Percentiles rank a stretch among this genome's conserved stretches.
Evolutionary conservation across 2,113 vertebrate species (phyloP).

Genomic region (Phaethornis superciliosus): DNA sequence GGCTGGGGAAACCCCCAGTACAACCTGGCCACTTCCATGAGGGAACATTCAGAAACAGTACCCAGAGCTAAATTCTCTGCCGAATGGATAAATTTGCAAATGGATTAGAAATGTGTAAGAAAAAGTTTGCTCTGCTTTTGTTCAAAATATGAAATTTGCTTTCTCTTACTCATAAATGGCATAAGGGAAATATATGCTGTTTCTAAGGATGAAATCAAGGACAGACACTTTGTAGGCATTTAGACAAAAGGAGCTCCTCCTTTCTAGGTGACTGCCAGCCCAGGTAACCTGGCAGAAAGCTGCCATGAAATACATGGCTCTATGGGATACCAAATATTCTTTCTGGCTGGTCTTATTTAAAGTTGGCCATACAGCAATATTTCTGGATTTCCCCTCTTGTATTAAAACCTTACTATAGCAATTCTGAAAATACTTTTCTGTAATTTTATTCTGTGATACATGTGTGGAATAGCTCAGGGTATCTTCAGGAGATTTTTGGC

Average conservation of each 20-base stretch:
- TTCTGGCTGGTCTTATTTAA: not conserved
- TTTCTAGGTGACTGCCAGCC: not conserved
- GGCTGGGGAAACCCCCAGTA: too few relatives aligned
- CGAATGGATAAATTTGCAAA: fast-evolving
- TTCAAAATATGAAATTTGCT: not conserved
- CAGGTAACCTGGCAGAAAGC: not conserved
- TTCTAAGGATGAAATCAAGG: too few relatives aligned
- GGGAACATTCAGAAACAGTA: not conserved
- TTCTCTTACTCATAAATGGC: not conserved
- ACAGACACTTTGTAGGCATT: not conserved
- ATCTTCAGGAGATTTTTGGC: not conserved
- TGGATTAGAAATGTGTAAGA: not conserved
- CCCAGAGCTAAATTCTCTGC: fast-evolving
- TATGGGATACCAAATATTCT: not conserved
- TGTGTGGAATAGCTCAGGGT: not conserved
- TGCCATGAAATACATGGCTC: not conserved
- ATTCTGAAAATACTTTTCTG: not conserved
- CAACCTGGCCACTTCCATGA: too few relatives aligned
- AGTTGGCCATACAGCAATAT: not conserved
- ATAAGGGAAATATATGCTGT: too few relatives aligned
- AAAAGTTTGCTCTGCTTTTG: not conserved
- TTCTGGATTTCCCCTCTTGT: not conserved
- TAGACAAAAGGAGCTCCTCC: not conserved
- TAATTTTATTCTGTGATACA: not conserved
- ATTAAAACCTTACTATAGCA: not conserved